phyloP scores from a whole-genome alignment of 2,113 vertebrate species.

The Lepisosteus osseus region DNA sequence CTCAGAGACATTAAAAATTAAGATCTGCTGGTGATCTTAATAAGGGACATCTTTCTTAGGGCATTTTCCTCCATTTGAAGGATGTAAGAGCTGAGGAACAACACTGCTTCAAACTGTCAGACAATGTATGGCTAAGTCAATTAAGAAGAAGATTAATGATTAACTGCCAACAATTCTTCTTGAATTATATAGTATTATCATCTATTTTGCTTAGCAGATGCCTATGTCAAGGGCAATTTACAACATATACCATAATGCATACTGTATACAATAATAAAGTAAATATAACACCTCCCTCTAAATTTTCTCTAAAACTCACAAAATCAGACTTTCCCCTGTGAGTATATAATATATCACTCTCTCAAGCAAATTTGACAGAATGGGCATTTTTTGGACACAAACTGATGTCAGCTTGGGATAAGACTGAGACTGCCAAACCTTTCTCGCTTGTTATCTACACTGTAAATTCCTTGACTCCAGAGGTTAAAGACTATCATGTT shows the following conservation, averaged over 20 bases:
- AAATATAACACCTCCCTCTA: neutral
- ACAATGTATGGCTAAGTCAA: neutral
- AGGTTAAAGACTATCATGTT: too few relatives aligned
- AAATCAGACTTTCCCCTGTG: constrained; percentile 15
- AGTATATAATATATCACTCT: constrained; percentile 19
- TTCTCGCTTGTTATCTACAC: too few relatives aligned
- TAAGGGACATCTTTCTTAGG: too few relatives aligned
- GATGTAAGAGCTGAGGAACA: neutral
- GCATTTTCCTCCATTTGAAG: neutral
- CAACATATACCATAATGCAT: too few relatives aligned
- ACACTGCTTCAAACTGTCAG: neutral
- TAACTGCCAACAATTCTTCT: neutral
- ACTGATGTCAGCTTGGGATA: neutral
- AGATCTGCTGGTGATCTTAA: too few relatives aligned
- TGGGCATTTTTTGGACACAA: neutral
- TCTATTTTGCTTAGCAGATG: too few relatives aligned
- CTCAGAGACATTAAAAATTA: too few relatives aligned
- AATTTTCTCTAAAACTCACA: neutral
- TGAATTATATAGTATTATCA: neutral
- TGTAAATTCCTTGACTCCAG: too few relatives aligned
- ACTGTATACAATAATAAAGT: too few relatives aligned
- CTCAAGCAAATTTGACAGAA: neutral
- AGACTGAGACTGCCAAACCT: neutral
- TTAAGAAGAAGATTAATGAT: constrained; percentile 2
- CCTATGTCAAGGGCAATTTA: too few relatives aligned